Evolutionary conservation across 2,797 vertebrate species (phyloP).

Genomic region (Otolemur crassicaudatus): DNA sequence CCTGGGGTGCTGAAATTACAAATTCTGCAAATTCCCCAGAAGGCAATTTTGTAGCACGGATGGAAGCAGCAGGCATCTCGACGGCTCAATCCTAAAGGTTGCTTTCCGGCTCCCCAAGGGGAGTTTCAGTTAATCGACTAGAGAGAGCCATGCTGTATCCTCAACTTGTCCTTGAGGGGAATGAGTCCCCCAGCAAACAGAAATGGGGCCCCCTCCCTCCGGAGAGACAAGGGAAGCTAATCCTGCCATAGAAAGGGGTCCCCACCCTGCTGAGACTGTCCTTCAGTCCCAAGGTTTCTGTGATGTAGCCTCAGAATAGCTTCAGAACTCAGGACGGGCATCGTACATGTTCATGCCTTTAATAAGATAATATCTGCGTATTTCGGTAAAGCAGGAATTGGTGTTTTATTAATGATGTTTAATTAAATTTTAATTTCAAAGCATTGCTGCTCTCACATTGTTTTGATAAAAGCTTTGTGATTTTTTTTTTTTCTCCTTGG

Average conservation of each 20-base stretch:
- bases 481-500: not conserved
- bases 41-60: not conserved
- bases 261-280: not conserved
- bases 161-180: not conserved
- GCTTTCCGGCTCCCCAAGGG: not conserved
- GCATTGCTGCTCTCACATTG: not conserved
- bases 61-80: not conserved
- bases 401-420: conserved; percentile 64
- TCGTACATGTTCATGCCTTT: not conserved
- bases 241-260: not conserved
- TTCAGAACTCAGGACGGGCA: not conserved
- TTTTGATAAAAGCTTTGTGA: conserved; percentile 51
- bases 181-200: not conserved
- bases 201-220: not conserved
- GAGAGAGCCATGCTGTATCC: not conserved
- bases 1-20: not conserved
- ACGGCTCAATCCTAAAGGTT: not conserved
- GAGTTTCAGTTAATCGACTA: not conserved
- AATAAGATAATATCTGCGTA: not conserved
- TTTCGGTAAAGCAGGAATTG: not conserved
- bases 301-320: not conserved
- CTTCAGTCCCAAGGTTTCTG: not conserved
- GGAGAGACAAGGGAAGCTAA: not conserved
- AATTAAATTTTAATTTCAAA: conserved; percentile 71
- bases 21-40: not conserved